Evolutionary conservation across 2,888 invertebrate species (phyloP).

Genomic region (Sinhomidia bicolor): DNA sequence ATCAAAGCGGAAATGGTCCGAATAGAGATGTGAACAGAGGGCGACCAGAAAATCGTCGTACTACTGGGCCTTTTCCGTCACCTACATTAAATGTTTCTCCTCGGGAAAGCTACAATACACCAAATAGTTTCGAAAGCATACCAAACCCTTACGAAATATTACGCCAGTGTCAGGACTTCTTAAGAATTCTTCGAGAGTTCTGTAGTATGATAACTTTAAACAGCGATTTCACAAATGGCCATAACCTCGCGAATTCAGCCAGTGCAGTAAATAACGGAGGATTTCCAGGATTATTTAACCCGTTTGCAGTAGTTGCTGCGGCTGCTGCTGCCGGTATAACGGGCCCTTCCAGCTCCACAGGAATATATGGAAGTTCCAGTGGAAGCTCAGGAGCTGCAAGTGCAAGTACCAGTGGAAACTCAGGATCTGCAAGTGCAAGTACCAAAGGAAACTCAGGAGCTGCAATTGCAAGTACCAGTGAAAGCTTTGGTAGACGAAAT

Average conservation of each 20-base stretch:
- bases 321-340: conserved; percentile 72
- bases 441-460: neutral
- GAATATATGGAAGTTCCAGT: conserved; percentile 61
- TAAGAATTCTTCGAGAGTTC: conserved; percentile 76
- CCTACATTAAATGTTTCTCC: conserved; percentile 58
- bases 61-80: conserved; percentile 43
- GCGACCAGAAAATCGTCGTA: conserved; percentile 42
- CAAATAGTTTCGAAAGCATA: too few relatives aligned
- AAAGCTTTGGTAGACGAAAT: conserved; percentile 3
- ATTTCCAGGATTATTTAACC: conserved; percentile 76
- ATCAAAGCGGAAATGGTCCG: conserved; percentile 51
- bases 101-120: conserved; percentile 73
- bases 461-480: neutral
- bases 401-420: neutral
- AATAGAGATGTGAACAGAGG: conserved; percentile 53
- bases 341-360: conserved; percentile 47
- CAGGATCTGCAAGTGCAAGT: conserved; percentile 55
- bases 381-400: neutral
- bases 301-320: conserved; percentile 63
- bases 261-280: conserved; percentile 58
- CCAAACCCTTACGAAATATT: conserved; percentile 78
- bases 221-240: conserved; percentile 46
- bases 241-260: conserved; percentile 56
- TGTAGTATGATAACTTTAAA: conserved; percentile 74
- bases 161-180: conserved; percentile 77